Evolutionary conservation across 2,888 invertebrate species (phyloP), one percentile per base, ranked within the genome.

Genomic region (Tenthredo scrophulariae): DNA sequence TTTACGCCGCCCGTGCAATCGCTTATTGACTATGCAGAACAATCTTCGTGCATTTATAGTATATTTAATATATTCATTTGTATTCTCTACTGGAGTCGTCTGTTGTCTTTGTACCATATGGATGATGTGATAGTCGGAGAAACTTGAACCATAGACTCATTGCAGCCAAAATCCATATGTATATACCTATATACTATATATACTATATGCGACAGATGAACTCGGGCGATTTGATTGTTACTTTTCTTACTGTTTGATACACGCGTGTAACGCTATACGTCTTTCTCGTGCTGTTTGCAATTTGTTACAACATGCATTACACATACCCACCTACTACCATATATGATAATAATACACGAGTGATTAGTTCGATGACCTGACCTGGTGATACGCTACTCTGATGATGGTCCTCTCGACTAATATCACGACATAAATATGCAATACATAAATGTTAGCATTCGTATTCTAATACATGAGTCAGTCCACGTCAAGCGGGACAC

Each of bases 401-500:
- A 54, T 54, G 54, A 33, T 3, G 54, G 29, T 77, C 77, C 18
- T 77, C 54, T 77, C 54, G 33, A 40, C 50, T 50, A 33, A 50
- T 54, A 6, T 29, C 54, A 54, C 77, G 29, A 33, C 2, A 18
- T 18, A 29, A 29, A 50, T 77, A 72, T 22, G 13, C 33, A 43
- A 70, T 37, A 70, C 40, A 77, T 77, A n/a, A 77, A 77, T 77
- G 77, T 77, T 77, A 50, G 50, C n/a, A 50, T 77, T 77, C 54
- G 54, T 18, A 50, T 77, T 4, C 9, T n/a, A 54, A 2, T 10
- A n/a, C 10, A 43, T 43, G n/a, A n/a, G n/a, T n/a, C n/a, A n/a
- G n/a, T n/a, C n/a, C n/a, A n/a, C n/a, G n/a, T n/a, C n/a, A n/a
- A n/a, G n/a, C n/a, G n/a, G n/a, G n/a, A n/a, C n/a, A n/a, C n/a